Conservation (phyloP, 2,888 invertebrate genomes). For the Epirrhoe tristata region DNA sequence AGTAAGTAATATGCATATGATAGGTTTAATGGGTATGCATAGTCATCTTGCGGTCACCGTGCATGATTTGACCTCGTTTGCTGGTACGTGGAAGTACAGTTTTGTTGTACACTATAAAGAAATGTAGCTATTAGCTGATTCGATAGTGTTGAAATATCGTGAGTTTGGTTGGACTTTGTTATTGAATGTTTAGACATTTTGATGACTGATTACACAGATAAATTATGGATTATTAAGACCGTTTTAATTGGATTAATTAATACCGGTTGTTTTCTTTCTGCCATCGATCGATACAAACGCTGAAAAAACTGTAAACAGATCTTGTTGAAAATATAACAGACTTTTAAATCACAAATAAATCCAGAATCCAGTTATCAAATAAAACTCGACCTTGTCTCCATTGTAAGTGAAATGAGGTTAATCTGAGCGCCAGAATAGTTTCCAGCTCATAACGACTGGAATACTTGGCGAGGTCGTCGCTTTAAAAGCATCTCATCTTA, state of each 20-base stretch:
- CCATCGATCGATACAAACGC: too few relatives aligned
- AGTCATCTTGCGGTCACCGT: constrained; percentile 40
- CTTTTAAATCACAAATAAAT: background rate
- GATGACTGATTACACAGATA: background rate
- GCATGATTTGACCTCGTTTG: constrained; percentile 39
- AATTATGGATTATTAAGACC: too few relatives aligned
- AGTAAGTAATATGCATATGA: background rate
- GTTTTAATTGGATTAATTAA: too few relatives aligned
- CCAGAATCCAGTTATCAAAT: constrained; percentile 2
- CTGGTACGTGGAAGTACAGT: constrained; percentile 21
- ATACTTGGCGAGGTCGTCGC: constrained; percentile 20
- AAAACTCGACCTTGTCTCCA: constrained; percentile 24
- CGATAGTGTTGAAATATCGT: constrained; percentile 7
- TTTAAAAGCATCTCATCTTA: constrained; percentile 7
- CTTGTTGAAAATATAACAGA: too few relatives aligned
- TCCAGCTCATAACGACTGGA: constrained; percentile 10
- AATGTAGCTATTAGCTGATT: constrained; percentile 2
- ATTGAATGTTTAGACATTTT: background rate
- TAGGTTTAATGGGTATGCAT: constrained; percentile 22
- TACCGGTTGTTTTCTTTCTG: too few relatives aligned
- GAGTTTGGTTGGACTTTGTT: background rate
- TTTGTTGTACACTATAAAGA: constrained; percentile 9
- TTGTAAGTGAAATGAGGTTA: constrained; percentile 26
- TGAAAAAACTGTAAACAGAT: too few relatives aligned
- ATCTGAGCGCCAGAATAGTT: constrained; percentile 29